Evolutionary conservation across 2,888 invertebrate genomes (phyloP).

Genomic region (Cataglyphis albicans): DNA sequence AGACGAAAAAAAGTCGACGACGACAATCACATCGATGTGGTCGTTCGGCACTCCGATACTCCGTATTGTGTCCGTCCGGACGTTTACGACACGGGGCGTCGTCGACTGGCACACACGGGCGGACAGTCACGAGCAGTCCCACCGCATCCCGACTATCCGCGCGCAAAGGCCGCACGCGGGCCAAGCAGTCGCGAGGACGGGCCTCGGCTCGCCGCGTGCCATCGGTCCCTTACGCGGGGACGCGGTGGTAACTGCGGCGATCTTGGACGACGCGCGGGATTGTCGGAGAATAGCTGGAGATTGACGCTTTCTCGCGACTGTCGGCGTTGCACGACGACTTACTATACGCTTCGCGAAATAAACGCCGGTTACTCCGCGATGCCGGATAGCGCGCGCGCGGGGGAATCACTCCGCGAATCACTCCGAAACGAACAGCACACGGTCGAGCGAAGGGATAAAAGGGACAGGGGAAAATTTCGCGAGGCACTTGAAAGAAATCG

Average conservation of each 20-base stretch:
- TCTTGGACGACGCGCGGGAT: slow-evolving; percentile 34
- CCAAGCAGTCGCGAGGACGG: slow-evolving; percentile 56
- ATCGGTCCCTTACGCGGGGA: slow-evolving; percentile 63
- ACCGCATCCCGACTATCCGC: slow-evolving; percentile 70
- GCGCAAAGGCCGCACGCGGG: slow-evolving; percentile 65
- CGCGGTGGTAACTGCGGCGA: slow-evolving; percentile 12
- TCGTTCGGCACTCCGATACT: slow-evolving; percentile 31
- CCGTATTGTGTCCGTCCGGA: slow-evolving; percentile 44
- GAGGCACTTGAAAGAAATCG: slow-evolving; percentile 47
- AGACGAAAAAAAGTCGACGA: background rate
- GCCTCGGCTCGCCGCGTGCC: slow-evolving; percentile 67
- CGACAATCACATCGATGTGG: slow-evolving; percentile 27
- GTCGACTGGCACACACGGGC: slow-evolving; percentile 69
- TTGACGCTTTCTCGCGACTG: background rate
- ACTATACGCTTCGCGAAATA: background rate
- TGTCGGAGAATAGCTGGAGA: slow-evolving; percentile 28
- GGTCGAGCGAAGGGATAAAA: slow-evolving; percentile 9
- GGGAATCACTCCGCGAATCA: slow-evolving; percentile 17
- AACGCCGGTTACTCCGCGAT: slow-evolving; percentile 24
- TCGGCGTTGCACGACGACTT: background rate
- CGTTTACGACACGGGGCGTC: slow-evolving; percentile 64
- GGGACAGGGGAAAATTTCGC: background rate
- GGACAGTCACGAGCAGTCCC: slow-evolving; percentile 74
- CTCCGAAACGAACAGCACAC: slow-evolving; percentile 22
- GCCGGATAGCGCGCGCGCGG: slow-evolving; percentile 4